Conservation (phyloP, 2,797 vertebrate species). For the Lepus townsendii region DNA sequence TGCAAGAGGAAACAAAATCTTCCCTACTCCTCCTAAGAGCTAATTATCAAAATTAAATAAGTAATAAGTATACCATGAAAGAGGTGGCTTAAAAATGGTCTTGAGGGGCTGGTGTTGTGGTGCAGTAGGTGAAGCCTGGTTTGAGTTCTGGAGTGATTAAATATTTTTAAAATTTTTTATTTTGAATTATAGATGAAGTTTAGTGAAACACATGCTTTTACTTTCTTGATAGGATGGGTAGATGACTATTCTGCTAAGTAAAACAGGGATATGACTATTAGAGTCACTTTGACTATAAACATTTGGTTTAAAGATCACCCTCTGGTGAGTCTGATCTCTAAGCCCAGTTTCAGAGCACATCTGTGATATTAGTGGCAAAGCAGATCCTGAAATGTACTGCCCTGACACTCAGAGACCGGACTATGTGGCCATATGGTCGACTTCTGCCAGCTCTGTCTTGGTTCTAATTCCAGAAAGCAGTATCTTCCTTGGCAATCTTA, state of each 20-base stretch:
- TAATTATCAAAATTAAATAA: slow-evolving; percentile 3
- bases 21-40: not conserved
- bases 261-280: not conserved
- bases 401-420: not conserved
- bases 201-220: slow-evolving; percentile 50
- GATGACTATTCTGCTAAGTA: not conserved
- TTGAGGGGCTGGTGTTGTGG: too few relatives aligned
- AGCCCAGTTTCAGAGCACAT: not conserved
- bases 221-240: not conserved
- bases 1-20: not conserved
- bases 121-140: too few relatives aligned
- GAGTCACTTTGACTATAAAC: not conserved
- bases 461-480: slow-evolving; percentile 17
- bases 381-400: not conserved
- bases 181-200: not conserved
- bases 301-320: not conserved
- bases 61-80: not conserved
- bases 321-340: not conserved
- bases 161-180: slow-evolving; percentile 1
- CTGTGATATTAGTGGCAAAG: not conserved
- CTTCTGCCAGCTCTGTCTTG: not conserved
- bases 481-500: not conserved
- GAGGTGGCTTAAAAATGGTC: not conserved
- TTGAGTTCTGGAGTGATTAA: not conserved
- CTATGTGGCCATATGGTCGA: not conserved